Conservation (phyloP, 2,113 vertebrate genomes). For the Seriola dumerili region DNA sequence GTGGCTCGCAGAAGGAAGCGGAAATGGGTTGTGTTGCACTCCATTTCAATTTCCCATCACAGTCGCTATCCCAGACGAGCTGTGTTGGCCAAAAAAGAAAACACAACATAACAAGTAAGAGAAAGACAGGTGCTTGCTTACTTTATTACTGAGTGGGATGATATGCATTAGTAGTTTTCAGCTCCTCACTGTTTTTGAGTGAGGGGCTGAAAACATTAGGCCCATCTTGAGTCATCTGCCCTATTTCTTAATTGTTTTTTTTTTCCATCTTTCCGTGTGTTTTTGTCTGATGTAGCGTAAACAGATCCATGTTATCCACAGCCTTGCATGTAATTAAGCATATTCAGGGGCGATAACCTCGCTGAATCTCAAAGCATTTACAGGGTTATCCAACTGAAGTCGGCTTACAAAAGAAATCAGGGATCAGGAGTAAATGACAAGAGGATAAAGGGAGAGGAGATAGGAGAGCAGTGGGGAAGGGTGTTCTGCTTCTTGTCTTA, state of each 20-base stretch:
- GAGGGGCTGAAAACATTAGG: slow-evolving; percentile 22
- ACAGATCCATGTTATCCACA: slow-evolving; percentile 60
- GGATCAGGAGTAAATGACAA: slow-evolving; percentile 77
- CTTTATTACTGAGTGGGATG: slow-evolving; percentile 25
- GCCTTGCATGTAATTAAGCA: slow-evolving; percentile 72
- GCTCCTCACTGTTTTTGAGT: slow-evolving; percentile 31
- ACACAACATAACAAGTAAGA: slow-evolving; percentile 4
- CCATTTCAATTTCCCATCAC: slow-evolving; percentile 33
- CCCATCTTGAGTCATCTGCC: slow-evolving; percentile 27
- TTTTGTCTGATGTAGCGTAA: slow-evolving; percentile 56
- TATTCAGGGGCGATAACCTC: slow-evolving; percentile 68
- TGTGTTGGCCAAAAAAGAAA: slow-evolving; percentile 28
- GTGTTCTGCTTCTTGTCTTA: slow-evolving; percentile 38
- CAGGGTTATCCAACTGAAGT: slow-evolving; percentile 68
- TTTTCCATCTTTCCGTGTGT: slow-evolving; percentile 37
- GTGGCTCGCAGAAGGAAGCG: slow-evolving; percentile 12
- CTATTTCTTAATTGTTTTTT: slow-evolving; percentile 53
- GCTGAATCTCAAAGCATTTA: slow-evolving; percentile 63
- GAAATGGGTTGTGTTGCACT: slow-evolving; percentile 40
- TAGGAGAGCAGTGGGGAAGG: slow-evolving; percentile 32
- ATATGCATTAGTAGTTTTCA: slow-evolving; percentile 9
- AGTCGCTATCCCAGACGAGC: slow-evolving; percentile 32
- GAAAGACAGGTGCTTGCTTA: slow-evolving; percentile 23
- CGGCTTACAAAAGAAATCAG: slow-evolving; percentile 72
- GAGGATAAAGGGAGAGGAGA: slow-evolving; percentile 73